Base-by-base conservation (phyloP, 2,113 vertebrate genomes). In the Oncorhynchus clarkii region DNA sequence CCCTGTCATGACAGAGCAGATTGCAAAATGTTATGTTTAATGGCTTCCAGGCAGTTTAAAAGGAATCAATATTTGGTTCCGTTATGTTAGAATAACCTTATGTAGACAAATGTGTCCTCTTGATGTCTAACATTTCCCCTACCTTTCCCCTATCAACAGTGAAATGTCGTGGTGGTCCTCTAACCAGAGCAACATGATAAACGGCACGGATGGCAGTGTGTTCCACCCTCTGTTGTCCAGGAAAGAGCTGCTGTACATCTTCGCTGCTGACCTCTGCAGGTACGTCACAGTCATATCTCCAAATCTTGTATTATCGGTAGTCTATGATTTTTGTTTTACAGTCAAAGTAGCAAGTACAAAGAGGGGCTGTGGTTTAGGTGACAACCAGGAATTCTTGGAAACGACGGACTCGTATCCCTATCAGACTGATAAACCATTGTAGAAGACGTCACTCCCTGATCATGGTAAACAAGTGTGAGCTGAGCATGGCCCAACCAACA, bases 251-350 rank as follows among this genome's bases (percentile, higher is more conserved):
- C 93, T 99, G 31, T 97, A 96, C 83, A 93, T 98, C 80, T 99
- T 99, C 68, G 93, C 96, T 24, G 97, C 98, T 0, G 98, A 99
- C 85, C 95, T 99, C 77, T 99, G 98, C 92, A 94, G 98, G 98
- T 99, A 92, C 20, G 39, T 76, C 12, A 26, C 3, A 39, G 24
- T 62, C 29, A 2, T 22, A 27, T 60, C 70, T 59, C 71, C 57
- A 34, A 20, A 72, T 20, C 29, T 45, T 22, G 11, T 54, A 34
- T 13, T 3, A 12, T 7, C 49, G 5, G 5, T 22, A 22, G 59
- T 62, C 9, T 24, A 6, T 20, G 1, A 65, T 75, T 81, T 82
- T 80, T 82, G 84, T 86, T 86, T 86, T 86, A 76, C 66, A 73
- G 76, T 72, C 71, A 69, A 81, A 80, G 45, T 9, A 11, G 39